Evolutionary conservation across 2,888 invertebrate genomes (phyloP), one percentile per base, ranked within the genome.

Genomic region (Nycteola revayana): DNA sequence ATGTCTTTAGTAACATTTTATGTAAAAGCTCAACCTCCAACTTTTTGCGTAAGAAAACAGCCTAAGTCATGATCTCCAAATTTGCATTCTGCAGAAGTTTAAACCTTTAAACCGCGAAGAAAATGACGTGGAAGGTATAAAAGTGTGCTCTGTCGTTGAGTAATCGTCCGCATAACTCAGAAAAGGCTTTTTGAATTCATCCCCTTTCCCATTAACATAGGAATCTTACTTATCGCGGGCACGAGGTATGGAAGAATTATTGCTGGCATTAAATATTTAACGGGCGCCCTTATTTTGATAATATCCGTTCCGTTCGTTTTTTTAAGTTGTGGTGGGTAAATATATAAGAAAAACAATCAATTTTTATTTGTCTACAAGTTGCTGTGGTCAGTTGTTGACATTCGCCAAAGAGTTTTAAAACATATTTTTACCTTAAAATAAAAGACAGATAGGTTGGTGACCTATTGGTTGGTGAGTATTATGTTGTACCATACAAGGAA

Each of bases 151-250:
- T 44, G 43, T 27, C 36, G 27, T 46, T 57, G 54, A 60, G 35
- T 54, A 38, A 57, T 60, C 20, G 32, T 32, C 28, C 7, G 28
- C 38, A 57, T 55, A 44, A 57, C 37, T 60, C 43, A 39, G 30
- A 23, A 17, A 39, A 32, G 45, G 38, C 44, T 47, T 48, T 49
- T 39, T 35, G 32, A 51, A 47, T 45, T 44, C 22, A 41, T 29
- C 21, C 36, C 24, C 9, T 25, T 14, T 9, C 18, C 26, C 25
- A 58, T 57, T 57, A 37, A 40, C 56, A 49, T 56, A 52, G 32
- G 35, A 36, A 46, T 48, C 25, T 48, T 11, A 52, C 25, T 28
- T 22, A 22, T 23, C 9, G n/a, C 25, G 23, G 25, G 10, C 10
- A 22, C n/a, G 14, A 10, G 7, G 7, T 9, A n/a, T 27, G 11